A percentile compares a stretch with the other conserved stretches of the same genome.
phyloP scores from a whole-genome alignment of 2,888 invertebrate species.

The Athalia circularis region DNA sequence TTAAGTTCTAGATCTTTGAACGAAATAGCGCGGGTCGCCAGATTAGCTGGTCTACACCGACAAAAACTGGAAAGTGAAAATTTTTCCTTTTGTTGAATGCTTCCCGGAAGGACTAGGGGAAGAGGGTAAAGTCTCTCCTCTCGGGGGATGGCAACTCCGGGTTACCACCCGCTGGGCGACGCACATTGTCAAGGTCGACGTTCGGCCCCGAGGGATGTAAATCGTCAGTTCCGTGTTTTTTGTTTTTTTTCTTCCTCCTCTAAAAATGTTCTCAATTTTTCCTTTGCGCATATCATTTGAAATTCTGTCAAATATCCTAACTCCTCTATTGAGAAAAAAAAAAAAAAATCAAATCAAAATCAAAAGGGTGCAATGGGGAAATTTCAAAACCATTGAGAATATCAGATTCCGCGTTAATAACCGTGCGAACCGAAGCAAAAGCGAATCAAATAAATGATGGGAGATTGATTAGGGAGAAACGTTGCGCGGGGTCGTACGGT shows the following conservation, averaged over 20 bases:
- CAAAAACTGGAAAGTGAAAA: slow-evolving; percentile 42
- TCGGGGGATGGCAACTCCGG: slow-evolving; percentile 4
- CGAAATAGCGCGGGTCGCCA: slow-evolving; percentile 17
- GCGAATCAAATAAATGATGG: neutral
- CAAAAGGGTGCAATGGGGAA: too few species aligned
- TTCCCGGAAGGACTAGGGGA: slow-evolving; percentile 33
- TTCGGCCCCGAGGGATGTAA: slow-evolving; percentile 18
- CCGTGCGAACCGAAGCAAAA: too few species aligned
- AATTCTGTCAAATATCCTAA: too few species aligned
- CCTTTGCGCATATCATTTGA: too few species aligned
- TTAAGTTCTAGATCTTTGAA: neutral
- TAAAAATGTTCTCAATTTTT: neutral
- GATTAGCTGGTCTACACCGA: neutral
- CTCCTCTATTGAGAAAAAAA: too few species aligned
- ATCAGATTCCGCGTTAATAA: too few species aligned
- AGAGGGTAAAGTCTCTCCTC: slow-evolving; percentile 5
- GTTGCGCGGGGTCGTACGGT: neutral
- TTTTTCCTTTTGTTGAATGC: slow-evolving; percentile 25
- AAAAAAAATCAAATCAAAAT: too few species aligned
- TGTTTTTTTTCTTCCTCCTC: neutral
- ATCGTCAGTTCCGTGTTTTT: neutral
- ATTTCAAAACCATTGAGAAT: too few species aligned
- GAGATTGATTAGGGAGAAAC: slow-evolving; percentile 4
- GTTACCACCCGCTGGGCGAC: slow-evolving; percentile 14
- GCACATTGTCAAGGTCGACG: slow-evolving; percentile 35